Percentiles rank a stretch among this genome's conserved stretches.
These are phyloP conservation scores for Acanthurus leucopareius DNA, from an alignment of 2,797 vertebrate species.

Conservation along the genomic window DNA sequence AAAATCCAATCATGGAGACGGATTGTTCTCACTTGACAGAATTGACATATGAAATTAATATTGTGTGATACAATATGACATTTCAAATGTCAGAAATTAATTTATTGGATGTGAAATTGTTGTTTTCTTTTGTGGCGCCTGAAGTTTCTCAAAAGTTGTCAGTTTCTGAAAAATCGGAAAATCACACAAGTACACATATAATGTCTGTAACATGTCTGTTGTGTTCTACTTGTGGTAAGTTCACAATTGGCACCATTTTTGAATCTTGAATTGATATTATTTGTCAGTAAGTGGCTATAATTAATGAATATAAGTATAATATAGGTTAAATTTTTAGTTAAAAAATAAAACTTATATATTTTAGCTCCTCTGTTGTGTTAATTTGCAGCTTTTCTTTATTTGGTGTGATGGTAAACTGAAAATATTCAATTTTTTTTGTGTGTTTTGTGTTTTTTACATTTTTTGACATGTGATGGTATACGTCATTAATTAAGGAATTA, in stretches of 20 bases:
- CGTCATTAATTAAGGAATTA: neutral
- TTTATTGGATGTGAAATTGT: neutral
- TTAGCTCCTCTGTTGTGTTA: neutral
- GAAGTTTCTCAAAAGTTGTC: neutral
- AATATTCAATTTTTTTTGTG: neutral
- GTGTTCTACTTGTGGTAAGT: too few relatives aligned
- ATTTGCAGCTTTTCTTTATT: neutral
- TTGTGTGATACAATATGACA: neutral
- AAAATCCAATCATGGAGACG: slow-evolving; percentile 1
- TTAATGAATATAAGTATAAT: too few relatives aligned
- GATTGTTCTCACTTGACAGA: neutral
- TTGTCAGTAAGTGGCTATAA: too few relatives aligned
- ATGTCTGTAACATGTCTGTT: too few relatives aligned
- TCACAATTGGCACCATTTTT: too few relatives aligned
- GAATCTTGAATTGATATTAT: too few relatives aligned
- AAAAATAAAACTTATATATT: neutral
- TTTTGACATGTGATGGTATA: neutral
- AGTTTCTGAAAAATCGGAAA: neutral
- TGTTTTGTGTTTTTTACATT: neutral
- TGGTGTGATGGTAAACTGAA: neutral
- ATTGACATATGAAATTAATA: neutral
- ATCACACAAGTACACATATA: too few relatives aligned
- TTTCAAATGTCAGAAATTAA: neutral
- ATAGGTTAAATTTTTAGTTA: too few relatives aligned
- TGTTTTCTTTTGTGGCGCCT: too few relatives aligned